Conservation (phyloP, 2,888 invertebrate species). For the Ischnus inquisitorius region DNA sequence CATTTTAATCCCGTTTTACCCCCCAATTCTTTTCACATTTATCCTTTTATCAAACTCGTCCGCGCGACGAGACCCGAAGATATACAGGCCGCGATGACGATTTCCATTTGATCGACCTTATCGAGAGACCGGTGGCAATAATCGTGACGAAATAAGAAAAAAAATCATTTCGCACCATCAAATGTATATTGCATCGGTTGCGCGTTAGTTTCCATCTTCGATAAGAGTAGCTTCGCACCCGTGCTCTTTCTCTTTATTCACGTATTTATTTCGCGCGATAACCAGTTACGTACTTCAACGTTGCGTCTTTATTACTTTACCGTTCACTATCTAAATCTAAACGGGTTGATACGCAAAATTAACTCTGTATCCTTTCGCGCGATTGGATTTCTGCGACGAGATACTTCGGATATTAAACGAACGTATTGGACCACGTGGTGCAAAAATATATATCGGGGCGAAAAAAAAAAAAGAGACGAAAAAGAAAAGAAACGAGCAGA, state of each 20-base stretch:
- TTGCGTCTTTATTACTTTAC: background rate
- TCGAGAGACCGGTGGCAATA: conserved; percentile 22
- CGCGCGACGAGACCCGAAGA: background rate
- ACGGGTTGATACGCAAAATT: conserved; percentile 8
- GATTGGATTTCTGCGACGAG: conserved; percentile 3
- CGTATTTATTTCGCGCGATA: conserved; percentile 14
- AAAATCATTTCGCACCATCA: background rate
- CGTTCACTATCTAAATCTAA: conserved; percentile 28
- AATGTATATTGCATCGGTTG: background rate
- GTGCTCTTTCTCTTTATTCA: background rate
- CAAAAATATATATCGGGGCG: background rate
- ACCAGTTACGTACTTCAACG: background rate
- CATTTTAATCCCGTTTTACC: background rate
- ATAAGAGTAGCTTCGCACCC: background rate
- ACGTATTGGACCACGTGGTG: background rate
- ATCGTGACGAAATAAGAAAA: conserved; percentile 16
- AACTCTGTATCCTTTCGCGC: background rate
- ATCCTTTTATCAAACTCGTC: conserved; percentile 36
- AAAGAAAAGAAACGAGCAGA: conserved; percentile 13
- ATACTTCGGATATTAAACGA: background rate
- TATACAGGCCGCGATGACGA: background rate
- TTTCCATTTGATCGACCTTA: conserved; percentile 40
- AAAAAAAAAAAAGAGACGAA: background rate
- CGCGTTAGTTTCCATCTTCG: background rate
- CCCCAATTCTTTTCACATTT: conserved; percentile 4